Evolutionary conservation across 1,140 invertebrate genomes (phyloP), one percentile per base, ranked within the genome.

Genomic region (Teleopsis dalmanni): DNA sequence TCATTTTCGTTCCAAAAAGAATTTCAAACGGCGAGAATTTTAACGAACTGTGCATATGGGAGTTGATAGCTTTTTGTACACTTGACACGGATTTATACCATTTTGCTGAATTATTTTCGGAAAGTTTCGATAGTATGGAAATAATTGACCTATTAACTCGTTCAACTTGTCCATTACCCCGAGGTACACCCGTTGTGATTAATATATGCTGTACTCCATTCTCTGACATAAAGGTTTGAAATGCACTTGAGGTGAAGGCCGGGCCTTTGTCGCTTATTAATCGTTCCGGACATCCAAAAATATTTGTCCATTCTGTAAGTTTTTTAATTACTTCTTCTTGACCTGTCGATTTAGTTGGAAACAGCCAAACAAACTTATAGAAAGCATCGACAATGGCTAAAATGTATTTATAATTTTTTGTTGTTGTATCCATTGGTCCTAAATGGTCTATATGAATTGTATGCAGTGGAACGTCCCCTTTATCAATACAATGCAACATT

Each of bases 251-350:
- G 5, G 42, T 52, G 37, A 52, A 63, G 1, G 55, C 55, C 6
- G 52, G n/a, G 4, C 51, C 56, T 38, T 49, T 27, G 38, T 58
- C 56, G 3, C 48, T 45, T 10, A 56, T 43, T 14, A 58, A 54
- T 50, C 54, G 37, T 3, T 23, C 35, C 13, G 67, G 66, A 50
- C 57, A 60, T 10, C 69, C 65, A 53, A 70, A 73, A 25, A 19
- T 51, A 0, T 21, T 44, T 51, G 47, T 44, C 38, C 57, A 53
- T 29, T 47, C 13, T 31, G 48, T 45, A 31, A 61, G 27, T 18
- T 48, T 45, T 2, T 40, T 33, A 18, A 65, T 29, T 7, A 55
- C n/a, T n/a, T n/a, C n/a, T n/a, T n/a, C n/a, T n/a, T n/a, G 54
- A 6, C 69, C 66, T 18, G 31, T 26, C 13, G 46, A 25, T 25